Base-by-base conservation (phyloP, 2,888 invertebrate species). In the Xiphydria camelus region DNA sequence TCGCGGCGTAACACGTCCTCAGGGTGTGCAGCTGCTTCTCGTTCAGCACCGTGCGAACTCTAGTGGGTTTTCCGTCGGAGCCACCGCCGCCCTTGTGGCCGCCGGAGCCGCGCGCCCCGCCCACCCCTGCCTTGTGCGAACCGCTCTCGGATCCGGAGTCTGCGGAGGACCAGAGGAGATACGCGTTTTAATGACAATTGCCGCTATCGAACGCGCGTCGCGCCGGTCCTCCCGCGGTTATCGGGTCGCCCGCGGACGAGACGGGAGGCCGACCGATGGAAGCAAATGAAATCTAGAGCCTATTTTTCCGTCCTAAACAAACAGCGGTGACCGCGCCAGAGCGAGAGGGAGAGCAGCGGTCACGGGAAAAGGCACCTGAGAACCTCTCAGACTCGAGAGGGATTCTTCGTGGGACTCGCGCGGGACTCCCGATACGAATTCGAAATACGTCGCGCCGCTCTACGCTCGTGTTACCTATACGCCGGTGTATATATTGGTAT, bases 1-100 rank as follows among this genome's bases (percentile, higher is more conserved):
- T 99, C 45, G 95, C 94, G 47, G 90, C 90, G 80, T 99, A 99
- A 78, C 97, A 98, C 51, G 95, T 96, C 79, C 97, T 85, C 64
- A 99, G 81, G 4, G 97, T 99, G 78, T 96, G 95, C 61, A 99
- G 82, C 76, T 99, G 99, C 76, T 96, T 96, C 78, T 99, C 99
- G 77, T 97, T 99, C 50, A 99, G 85, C 23, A 99, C 99, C 2
- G 99, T 99, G 55, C 99, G 85, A 45, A 99, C 97, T 61, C 99
- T 81, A n/a, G 98, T 98, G 7, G 98, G 95, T 75, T 99, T 99
- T 41, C 94, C 94, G 77, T 94, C 94, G 25, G 87, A 84, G 41
- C 80, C 80, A 54, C 79, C 79, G 54, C 77, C 79, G 45, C 76
- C 75, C 10, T 82, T 81, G 22, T 79, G 80, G 0, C 78, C 67